Evolutionary conservation across 1,140 invertebrate species (phyloP).

Genomic region (Caenorhabditis remanei): DNA sequence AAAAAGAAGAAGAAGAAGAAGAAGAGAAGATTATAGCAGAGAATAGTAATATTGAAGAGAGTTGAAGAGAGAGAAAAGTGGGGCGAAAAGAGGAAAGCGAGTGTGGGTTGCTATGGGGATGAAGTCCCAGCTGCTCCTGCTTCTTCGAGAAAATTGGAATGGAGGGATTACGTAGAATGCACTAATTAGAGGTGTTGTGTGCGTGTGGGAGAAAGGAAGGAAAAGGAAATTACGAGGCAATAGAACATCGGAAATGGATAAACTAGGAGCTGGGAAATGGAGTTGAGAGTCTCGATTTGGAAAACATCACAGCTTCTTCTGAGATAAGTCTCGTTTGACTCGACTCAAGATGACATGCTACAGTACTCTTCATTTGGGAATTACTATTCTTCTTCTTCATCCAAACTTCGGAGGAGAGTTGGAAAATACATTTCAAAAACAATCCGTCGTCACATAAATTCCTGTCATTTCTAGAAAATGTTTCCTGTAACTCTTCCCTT

Average conservation of each 20-base stretch:
- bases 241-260: background rate
- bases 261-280: background rate
- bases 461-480: too few relatives aligned
- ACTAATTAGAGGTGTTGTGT: slow-evolving; percentile 11
- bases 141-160: background rate
- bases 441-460: too few relatives aligned
- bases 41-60: background rate
- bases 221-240: background rate
- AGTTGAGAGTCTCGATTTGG: background rate
- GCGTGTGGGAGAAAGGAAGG: background rate
- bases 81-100: background rate
- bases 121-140: slow-evolving; percentile 8
- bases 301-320: too few relatives aligned
- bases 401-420: too few relatives aligned
- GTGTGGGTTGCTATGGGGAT: slow-evolving; percentile 19
- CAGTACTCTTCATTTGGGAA: too few relatives aligned
- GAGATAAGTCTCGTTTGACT: too few relatives aligned
- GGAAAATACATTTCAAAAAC: too few relatives aligned
- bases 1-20: background rate
- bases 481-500: too few relatives aligned
- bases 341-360: too few relatives aligned
- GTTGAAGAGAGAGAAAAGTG: background rate
- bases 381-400: too few relatives aligned
- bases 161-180: slow-evolving; percentile 4
- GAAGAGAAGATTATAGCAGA: background rate